A percentile compares a stretch with the other conserved stretches of the same genome.
phyloP scores from a whole-genome alignment of 1,140 invertebrate genomes.

The Solen grandis region DNA sequence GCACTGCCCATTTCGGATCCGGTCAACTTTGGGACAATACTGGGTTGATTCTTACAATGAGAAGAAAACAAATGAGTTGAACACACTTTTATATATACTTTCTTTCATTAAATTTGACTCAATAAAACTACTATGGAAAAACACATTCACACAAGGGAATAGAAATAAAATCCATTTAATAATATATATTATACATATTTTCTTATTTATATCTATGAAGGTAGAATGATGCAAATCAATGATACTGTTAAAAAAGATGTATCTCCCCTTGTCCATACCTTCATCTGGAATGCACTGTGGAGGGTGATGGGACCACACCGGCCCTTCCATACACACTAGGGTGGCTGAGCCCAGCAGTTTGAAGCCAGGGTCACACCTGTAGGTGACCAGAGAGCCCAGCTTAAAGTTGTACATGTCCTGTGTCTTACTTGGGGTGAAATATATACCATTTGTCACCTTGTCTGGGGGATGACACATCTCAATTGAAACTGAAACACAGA shows the following conservation, averaged over 20 bases:
- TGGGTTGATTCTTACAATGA: constrained; percentile 33
- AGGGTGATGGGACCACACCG: constrained; percentile 42
- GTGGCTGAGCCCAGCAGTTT: constrained; percentile 29
- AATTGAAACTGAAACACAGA: constrained; percentile 22
- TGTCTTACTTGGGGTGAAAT: neutral
- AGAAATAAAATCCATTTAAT: neutral
- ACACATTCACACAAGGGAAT: neutral
- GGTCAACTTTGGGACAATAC: constrained; percentile 18
- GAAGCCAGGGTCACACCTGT: constrained; percentile 17
- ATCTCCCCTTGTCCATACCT: constrained; percentile 24
- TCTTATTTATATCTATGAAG: neutral
- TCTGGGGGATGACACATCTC: constrained; percentile 17
- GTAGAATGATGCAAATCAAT: neutral
- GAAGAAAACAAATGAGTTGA: neutral
- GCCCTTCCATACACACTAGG: constrained; percentile 27
- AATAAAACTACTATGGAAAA: neutral
- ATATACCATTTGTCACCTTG: constrained; percentile 3
- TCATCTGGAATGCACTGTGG: constrained; percentile 32
- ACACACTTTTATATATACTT: neutral
- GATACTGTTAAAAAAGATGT: too few species aligned
- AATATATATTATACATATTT: neutral
- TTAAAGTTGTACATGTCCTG: neutral
- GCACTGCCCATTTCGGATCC: constrained; percentile 30
- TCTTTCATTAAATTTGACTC: neutral
- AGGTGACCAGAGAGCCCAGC: constrained; percentile 16